Percentiles rank a stretch among this genome's conserved stretches.
Conservation (phyloP, 1,140 invertebrate species). For the Holotrichia oblita region DNA sequence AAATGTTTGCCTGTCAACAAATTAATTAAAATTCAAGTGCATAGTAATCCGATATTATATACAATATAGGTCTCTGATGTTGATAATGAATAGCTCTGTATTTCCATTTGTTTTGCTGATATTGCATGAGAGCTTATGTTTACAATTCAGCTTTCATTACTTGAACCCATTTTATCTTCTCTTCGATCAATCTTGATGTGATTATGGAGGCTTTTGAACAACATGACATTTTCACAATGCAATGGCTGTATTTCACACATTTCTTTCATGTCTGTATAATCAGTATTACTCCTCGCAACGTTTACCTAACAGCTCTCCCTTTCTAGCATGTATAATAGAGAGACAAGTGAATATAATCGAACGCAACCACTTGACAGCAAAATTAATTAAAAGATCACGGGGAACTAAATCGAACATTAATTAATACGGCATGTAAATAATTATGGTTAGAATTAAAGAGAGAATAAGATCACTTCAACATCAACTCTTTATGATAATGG, state of each 20-base stretch:
- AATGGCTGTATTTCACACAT: background rate
- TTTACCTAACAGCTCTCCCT: background rate
- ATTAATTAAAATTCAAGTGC: no score
- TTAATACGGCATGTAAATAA: slow-evolving; percentile 42
- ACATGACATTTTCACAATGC: background rate
- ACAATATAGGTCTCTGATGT: no score
- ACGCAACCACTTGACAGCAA: slow-evolving; percentile 32
- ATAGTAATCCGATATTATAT: no score
- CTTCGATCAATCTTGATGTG: background rate
- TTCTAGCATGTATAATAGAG: background rate
- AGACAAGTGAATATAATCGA: background rate
- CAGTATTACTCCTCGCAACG: background rate
- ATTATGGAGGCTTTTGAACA: background rate
- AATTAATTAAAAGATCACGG: slow-evolving; percentile 43
- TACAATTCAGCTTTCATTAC: no score
- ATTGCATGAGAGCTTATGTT: no score
- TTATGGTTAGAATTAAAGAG: slow-evolving; percentile 41
- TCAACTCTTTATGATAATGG: slow-evolving; percentile 35
- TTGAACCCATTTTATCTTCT: no score
- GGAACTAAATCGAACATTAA: slow-evolving; percentile 44
- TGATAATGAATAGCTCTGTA: no score
- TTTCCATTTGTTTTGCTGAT: no score
- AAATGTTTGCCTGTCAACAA: no score
- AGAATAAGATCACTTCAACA: slow-evolving; percentile 29
- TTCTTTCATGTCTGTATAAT: background rate